Conservation (phyloP, 1,140 invertebrate species). For the Cydia splendana region DNA sequence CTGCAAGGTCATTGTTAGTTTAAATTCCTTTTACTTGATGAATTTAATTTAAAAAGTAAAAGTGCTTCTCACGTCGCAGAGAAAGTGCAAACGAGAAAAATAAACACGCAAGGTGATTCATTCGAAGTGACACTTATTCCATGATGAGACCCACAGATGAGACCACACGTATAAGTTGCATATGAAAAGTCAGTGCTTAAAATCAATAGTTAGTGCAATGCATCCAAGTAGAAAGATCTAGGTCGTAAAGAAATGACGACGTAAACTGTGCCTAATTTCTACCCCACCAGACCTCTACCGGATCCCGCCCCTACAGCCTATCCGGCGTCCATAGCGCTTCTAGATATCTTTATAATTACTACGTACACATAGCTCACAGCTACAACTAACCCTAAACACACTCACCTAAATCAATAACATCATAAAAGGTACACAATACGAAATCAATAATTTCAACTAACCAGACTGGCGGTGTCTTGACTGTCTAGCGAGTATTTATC, state of each 20-base stretch:
- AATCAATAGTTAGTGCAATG: constrained; percentile 34
- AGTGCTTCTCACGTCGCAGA: background rate
- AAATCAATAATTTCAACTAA: constrained; percentile 77
- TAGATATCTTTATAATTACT: background rate
- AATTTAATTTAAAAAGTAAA: constrained; percentile 5
- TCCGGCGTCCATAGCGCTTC: background rate
- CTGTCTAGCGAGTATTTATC: constrained; percentile 78
- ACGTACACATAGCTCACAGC: constrained; percentile 3
- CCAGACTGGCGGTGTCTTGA: constrained; percentile 78
- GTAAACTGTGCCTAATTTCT: constrained; percentile 35
- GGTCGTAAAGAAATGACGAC: constrained; percentile 37
- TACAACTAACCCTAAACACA: constrained; percentile 41
- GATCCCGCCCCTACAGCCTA: background rate
- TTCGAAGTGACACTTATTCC: background rate
- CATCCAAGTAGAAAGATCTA: constrained; percentile 41
- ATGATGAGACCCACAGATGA: too few relatives aligned
- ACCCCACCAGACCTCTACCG: background rate
- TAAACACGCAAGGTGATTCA: constrained; percentile 1
- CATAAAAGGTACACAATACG: constrained; percentile 70
- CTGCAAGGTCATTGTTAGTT: background rate
- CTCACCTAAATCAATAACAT: constrained; percentile 66
- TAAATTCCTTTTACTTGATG: constrained; percentile 10
- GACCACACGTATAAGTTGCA: background rate
- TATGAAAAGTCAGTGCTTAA: background rate
- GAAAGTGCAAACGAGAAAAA: constrained; percentile 1